These are phyloP conservation scores for Mycalesis mineus DNA, from an alignment of 2,888 invertebrate genomes.

Conservation along the genomic window DNA sequence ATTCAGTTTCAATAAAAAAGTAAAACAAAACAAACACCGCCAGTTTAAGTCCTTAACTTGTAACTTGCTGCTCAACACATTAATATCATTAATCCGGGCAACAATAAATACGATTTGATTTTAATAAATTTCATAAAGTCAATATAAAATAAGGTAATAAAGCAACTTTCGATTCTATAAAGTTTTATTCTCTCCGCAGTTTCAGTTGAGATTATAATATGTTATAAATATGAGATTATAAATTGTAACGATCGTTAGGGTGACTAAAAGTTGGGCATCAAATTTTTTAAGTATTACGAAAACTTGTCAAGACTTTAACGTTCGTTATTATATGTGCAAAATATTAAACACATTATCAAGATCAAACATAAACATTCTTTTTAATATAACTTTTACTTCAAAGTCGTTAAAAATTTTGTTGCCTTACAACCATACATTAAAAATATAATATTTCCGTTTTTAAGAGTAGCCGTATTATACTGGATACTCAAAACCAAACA, in stretches of 20 bases:
- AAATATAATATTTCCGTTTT: neutral
- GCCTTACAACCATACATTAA: neutral
- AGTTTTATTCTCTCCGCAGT: slow-evolving; percentile 24
- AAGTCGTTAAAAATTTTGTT: neutral
- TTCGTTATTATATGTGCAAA: neutral
- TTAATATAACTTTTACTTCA: neutral
- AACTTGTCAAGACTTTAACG: neutral
- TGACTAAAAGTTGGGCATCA: slow-evolving; percentile 10
- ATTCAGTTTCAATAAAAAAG: neutral
- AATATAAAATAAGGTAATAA: slow-evolving; percentile 22
- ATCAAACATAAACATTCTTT: neutral
- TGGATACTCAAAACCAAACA: neutral
- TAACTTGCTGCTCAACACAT: slow-evolving; percentile 3
- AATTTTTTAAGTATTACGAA: slow-evolving; percentile 15
- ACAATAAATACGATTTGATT: slow-evolving; percentile 13
- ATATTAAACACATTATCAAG: neutral
- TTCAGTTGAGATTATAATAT: slow-evolving; percentile 11
- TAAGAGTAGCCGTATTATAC: neutral
- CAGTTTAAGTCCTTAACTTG: neutral
- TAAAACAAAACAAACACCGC: neutral
- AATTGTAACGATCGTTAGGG: slow-evolving; percentile 12
- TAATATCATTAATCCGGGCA: neutral
- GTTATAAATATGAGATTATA: too few relatives aligned
- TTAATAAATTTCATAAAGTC: slow-evolving; percentile 14
- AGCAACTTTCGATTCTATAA: slow-evolving; percentile 27